Conservation (phyloP, 2,888 invertebrate genomes). For the Campaea margaritaria region DNA sequence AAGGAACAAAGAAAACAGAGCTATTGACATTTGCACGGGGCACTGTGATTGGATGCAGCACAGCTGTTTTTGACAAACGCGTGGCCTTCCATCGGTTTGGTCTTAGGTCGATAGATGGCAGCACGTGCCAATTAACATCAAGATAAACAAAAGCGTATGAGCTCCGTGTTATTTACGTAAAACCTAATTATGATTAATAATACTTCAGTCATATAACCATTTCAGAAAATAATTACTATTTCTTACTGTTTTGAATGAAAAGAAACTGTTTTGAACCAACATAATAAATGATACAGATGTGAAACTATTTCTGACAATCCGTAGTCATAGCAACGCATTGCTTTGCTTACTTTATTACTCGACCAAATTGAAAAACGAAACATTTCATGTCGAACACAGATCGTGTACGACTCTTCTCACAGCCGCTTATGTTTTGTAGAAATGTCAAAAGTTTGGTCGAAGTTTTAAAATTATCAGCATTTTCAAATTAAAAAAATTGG, state of each 20-base stretch:
- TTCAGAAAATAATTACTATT: neutral
- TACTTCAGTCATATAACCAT: neutral
- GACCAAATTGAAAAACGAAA: conserved; percentile 39
- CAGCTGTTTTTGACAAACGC: conserved; percentile 81
- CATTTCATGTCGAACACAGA: neutral
- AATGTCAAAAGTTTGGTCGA: conserved; percentile 10
- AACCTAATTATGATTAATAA: neutral
- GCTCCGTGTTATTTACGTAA: neutral
- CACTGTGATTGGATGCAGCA: conserved; percentile 67
- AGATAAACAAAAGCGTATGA: conserved; percentile 7
- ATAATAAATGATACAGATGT: conserved; percentile 6
- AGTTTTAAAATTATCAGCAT: neutral
- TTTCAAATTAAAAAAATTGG: neutral
- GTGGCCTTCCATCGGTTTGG: conserved; percentile 27
- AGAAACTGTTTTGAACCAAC: conserved; percentile 24
- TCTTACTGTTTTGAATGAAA: neutral
- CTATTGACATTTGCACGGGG: conserved; percentile 62
- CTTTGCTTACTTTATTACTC: conserved; percentile 47
- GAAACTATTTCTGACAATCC: conserved; percentile 27
- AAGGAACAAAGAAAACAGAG: conserved; percentile 58
- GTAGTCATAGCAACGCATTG: conserved; percentile 66
- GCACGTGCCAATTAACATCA: conserved; percentile 62
- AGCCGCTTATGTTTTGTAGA: neutral
- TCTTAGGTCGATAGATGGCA: conserved; percentile 62
- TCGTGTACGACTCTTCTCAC: neutral